Evolutionary conservation across 2,113 vertebrate genomes (phyloP).

Genomic region (Motacilla alba): DNA sequence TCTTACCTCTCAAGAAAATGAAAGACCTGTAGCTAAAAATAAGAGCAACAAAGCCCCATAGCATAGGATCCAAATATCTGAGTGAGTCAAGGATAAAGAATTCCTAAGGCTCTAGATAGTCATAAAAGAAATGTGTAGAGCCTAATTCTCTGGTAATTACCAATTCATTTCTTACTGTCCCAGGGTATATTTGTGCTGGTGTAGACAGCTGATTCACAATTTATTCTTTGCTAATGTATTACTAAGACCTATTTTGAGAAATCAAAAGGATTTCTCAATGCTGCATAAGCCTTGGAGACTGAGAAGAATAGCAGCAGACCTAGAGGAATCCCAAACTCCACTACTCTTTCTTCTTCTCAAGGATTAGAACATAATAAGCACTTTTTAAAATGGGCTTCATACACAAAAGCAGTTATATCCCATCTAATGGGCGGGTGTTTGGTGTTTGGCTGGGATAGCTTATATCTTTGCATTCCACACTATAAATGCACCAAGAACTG

Average conservation of each 20-base stretch:
- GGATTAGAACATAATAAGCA: neutral
- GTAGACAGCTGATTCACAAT: neutral
- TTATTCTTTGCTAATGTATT: neutral
- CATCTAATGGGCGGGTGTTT: neutral
- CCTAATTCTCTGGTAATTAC: slow-evolving; percentile 2
- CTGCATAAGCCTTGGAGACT: neutral
- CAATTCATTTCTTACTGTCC: neutral
- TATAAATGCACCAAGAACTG: neutral
- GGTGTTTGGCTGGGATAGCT: neutral
- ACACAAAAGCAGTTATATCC: neutral
- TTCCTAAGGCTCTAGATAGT: neutral
- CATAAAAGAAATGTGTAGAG: neutral
- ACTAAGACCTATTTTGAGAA: slow-evolving; percentile 7
- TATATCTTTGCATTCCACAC: neutral
- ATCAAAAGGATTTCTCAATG: neutral
- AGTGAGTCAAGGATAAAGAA: neutral
- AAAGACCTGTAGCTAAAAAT: slow-evolving; percentile 2
- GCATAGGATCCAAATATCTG: neutral
- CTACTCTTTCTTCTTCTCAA: neutral
- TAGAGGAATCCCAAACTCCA: neutral
- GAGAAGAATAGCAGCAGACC: neutral
- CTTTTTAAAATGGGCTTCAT: neutral
- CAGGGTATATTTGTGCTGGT: neutral
- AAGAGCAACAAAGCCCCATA: neutral
- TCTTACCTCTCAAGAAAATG: neutral